These are phyloP conservation scores for Thaumatotibia leucotreta DNA, from an alignment of 1,140 invertebrate species.

Conservation along the genomic window DNA sequence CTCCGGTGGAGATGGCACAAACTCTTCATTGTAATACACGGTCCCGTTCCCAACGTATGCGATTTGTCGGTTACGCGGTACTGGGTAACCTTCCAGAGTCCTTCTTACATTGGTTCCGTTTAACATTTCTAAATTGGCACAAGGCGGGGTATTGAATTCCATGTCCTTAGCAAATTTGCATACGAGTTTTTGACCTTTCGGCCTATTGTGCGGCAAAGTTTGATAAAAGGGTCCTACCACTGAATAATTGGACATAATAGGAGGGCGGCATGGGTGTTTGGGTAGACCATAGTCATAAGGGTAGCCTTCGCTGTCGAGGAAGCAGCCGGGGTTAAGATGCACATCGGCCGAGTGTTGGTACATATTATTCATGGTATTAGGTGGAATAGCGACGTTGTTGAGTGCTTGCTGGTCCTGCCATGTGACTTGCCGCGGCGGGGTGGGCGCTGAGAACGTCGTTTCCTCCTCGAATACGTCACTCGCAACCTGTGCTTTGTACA, in stretches of 20 bases:
- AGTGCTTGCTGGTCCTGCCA: constrained; percentile 70
- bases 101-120: constrained; percentile 82
- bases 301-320: constrained; percentile 85
- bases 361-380: constrained; percentile 58
- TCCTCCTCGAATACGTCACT: constrained; percentile 61
- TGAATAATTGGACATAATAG: constrained; percentile 74
- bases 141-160: constrained; percentile 59
- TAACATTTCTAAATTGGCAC: constrained; percentile 61
- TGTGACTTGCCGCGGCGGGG: constrained; percentile 68
- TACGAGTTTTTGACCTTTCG: constrained; percentile 79
- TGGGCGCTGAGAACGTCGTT: constrained; percentile 65
- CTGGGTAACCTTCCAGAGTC: constrained; percentile 87
- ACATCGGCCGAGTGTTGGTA: constrained; percentile 81
- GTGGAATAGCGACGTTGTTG: constrained; percentile 71
- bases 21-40: constrained; percentile 77
- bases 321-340: constrained; percentile 81
- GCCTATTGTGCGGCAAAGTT: constrained; percentile 82
- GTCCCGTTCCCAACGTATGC: constrained; percentile 63
- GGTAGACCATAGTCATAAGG: constrained; percentile 88
- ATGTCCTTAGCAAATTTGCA: constrained; percentile 76
- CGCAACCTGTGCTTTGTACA: constrained; percentile 60
- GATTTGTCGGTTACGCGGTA: constrained; percentile 67
- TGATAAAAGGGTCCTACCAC: constrained; percentile 79
- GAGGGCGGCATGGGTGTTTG: constrained; percentile 78
- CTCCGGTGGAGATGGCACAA: constrained; percentile 83